phyloP scores from a whole-genome alignment of 2,888 invertebrate genomes.

The Acleris cristana region DNA sequence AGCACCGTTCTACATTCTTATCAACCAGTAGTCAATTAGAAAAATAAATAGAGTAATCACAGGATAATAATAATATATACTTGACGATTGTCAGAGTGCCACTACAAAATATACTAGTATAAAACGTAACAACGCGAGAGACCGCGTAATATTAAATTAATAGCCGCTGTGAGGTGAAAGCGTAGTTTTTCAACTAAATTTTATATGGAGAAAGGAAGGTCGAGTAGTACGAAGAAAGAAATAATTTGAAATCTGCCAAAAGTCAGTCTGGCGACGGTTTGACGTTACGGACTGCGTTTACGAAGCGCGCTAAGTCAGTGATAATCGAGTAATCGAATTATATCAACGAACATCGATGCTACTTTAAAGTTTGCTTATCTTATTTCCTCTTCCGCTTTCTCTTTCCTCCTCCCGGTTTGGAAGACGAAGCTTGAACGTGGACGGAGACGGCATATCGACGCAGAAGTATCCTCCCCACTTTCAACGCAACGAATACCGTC shows the following conservation, averaged over 20 bases:
- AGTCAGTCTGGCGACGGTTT: constrained; percentile 14
- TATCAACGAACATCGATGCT: too few species aligned
- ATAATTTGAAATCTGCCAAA: constrained; percentile 34
- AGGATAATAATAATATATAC: background rate
- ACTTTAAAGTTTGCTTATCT: too few species aligned
- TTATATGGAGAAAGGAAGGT: constrained; percentile 34
- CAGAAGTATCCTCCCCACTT: too few species aligned
- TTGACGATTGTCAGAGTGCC: background rate
- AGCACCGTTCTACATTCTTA: constrained; percentile 47
- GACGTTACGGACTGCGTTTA: constrained; percentile 17
- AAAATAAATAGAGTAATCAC: constrained; percentile 53
- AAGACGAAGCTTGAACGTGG: too few species aligned
- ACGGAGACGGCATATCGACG: too few species aligned
- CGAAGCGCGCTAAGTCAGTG: background rate
- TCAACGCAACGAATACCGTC: too few species aligned
- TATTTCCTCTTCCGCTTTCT: too few species aligned
- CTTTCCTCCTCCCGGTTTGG: too few species aligned
- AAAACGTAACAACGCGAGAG: constrained; percentile 1
- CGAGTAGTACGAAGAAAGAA: constrained; percentile 23
- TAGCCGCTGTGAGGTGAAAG: constrained; percentile 25
- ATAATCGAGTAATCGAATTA: background rate
- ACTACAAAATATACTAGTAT: constrained; percentile 1
- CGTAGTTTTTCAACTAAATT: constrained; percentile 20
- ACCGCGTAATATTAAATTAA: constrained; percentile 13
- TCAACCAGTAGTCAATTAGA: constrained; percentile 52